Base-by-base conservation (phyloP, 2,888 invertebrate species). In the Ceraclea dissimilis region DNA sequence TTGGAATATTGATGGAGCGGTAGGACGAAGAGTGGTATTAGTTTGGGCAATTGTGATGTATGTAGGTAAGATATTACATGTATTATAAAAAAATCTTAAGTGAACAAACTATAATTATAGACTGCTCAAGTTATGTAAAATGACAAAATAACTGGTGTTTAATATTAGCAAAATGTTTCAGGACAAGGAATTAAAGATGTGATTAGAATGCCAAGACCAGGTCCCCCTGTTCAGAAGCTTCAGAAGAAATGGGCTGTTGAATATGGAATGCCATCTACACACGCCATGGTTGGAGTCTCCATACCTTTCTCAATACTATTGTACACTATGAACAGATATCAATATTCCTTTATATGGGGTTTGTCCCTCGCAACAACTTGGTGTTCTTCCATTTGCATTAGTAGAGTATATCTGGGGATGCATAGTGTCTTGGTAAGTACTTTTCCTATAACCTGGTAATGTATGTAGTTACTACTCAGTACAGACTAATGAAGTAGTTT, bases 261-360 rank as follows among this genome's bases (percentile, higher is more conserved):
- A 69, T 94, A 93, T 75, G 94, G 94, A 13, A 93, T 95, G 91
- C 94, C 95, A 1, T 94, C 93, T 13, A 94, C 94, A 1, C 94
- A 94, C 72, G 93, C 93, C 6, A 92, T 93, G 90, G 89, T 92
- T 39, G 91, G 88, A 1, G 82, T 91, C 16, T 88, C 90, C 1
- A 88, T 94, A 65, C 94, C 94, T 39, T 90, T 92, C 70, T 87
- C 91, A 0, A 82, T 93, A 52, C 72, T 93, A 54, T 73, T 90
- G 56, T 90, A 88, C 66, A 91, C 92, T 2, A 81, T 85, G 71
- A 81, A 86, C 66, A 77, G 91, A 71, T 93, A 93, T 70, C 82
- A 87, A 73, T 87, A 86, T 69, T 80, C 84, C 18, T 68, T 79
- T 47, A 70, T 75, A 43, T 70, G 81, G 70, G 86, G 86, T 1